These are phyloP conservation scores for Heliconius charithonia DNA, from an alignment of 2,888 invertebrate species.

Conservation along the genomic window DNA sequence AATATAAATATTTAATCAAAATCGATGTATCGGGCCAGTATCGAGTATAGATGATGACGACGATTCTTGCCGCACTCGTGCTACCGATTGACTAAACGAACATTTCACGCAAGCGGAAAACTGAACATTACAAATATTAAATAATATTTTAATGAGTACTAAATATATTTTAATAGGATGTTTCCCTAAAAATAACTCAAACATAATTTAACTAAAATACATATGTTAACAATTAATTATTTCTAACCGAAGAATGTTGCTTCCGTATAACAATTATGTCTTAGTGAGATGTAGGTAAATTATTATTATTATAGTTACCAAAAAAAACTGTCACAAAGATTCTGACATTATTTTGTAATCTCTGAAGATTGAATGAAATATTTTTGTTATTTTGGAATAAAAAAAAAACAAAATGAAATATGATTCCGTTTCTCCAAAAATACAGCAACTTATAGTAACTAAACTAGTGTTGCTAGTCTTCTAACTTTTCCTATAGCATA, in stretches of 20 bases:
- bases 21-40: conserved; percentile 33
- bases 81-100: background rate
- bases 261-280: background rate
- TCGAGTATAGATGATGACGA: conserved; percentile 20
- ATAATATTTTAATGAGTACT: background rate
- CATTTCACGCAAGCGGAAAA: background rate
- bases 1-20: conserved; percentile 41
- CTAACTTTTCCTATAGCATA: too few species aligned
- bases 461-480: too few species aligned
- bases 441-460: too few species aligned
- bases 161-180: background rate
- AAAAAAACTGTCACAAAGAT: too few species aligned
- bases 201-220: background rate
- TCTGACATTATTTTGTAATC: too few species aligned
- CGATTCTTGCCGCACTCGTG: conserved; percentile 2
- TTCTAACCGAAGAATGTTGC: background rate
- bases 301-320: too few species aligned
- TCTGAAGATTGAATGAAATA: too few species aligned
- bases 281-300: background rate
- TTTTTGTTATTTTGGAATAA: too few species aligned
- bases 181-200: background rate
- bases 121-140: conserved; percentile 1
- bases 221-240: background rate
- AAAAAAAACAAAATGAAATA: too few species aligned
- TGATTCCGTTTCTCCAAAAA: too few species aligned